Percentiles rank a stretch among this genome's conserved stretches.
phyloP scores from a whole-genome alignment of 2,888 invertebrate genomes.

The Alsophila aescularia region DNA sequence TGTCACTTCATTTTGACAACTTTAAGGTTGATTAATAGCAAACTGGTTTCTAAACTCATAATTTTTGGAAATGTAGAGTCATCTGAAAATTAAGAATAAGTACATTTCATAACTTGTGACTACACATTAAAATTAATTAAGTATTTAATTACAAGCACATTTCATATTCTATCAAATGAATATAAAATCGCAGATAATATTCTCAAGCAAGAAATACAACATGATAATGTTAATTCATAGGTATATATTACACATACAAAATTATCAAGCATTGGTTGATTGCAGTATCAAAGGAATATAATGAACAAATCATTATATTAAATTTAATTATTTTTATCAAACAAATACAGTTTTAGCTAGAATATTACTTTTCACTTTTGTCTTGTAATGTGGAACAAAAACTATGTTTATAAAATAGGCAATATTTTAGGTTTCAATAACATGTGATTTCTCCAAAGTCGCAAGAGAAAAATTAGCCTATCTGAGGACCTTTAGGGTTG shows the following conservation, averaged over 20 bases:
- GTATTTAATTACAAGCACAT: too few species aligned
- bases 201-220: background rate
- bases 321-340: conserved; percentile 10
- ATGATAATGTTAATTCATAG: background rate
- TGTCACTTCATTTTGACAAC: too few species aligned
- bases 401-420: background rate
- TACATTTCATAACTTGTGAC: too few species aligned
- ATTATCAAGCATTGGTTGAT: background rate
- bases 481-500: too few species aligned
- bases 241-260: background rate
- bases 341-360: conserved; percentile 1
- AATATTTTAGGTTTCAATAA: too few species aligned
- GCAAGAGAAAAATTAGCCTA: too few species aligned
- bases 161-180: background rate
- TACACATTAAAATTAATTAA: too few species aligned
- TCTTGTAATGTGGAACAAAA: background rate
- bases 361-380: conserved; percentile 3
- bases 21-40: too few species aligned
- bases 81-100: too few species aligned
- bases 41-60: too few species aligned
- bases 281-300: conserved; percentile 15
- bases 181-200: background rate
- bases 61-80: too few species aligned
- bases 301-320: conserved; percentile 16
- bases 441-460: too few species aligned